A percentile compares a stretch with the other conserved stretches of the same genome.
Evolutionary conservation across 1,140 invertebrate genomes (phyloP).

Genomic region (Anastrepha obliqua): DNA sequence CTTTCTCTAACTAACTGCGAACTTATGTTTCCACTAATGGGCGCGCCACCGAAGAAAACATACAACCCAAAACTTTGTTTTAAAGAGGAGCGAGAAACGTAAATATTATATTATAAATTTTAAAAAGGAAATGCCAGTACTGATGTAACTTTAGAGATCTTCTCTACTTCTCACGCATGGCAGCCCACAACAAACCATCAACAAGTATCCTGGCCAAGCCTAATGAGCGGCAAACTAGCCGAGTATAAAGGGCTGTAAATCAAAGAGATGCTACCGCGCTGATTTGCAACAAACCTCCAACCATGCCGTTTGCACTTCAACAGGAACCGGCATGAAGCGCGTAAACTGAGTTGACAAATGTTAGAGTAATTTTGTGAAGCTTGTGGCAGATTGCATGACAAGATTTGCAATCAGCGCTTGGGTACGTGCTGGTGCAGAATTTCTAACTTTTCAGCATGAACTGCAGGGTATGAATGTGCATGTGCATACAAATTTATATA

Average conservation of each 20-base stretch:
- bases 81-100: too few species aligned
- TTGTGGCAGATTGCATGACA: not conserved
- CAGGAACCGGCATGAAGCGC: not conserved
- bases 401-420: conserved; percentile 2
- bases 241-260: not conserved
- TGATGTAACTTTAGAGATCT: too few species aligned
- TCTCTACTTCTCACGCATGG: not conserved
- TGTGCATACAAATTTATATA: too few species aligned
- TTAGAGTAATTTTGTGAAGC: conserved; percentile 1
- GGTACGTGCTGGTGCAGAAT: conserved; percentile 15
- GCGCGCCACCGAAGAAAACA: too few species aligned
- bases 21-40: too few species aligned
- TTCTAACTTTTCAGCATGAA: too few species aligned
- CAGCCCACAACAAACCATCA: not conserved
- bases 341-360: not conserved
- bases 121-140: too few species aligned
- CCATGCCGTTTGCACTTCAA: not conserved
- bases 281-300: not conserved
- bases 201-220: not conserved
- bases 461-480: too few species aligned
- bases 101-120: too few species aligned
- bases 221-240: conserved; percentile 7
- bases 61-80: too few species aligned
- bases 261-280: conserved; percentile 32
- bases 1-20: too few species aligned